phyloP scores from a whole-genome alignment of 2,113 vertebrate genomes.

The Gorilla gorilla region DNA sequence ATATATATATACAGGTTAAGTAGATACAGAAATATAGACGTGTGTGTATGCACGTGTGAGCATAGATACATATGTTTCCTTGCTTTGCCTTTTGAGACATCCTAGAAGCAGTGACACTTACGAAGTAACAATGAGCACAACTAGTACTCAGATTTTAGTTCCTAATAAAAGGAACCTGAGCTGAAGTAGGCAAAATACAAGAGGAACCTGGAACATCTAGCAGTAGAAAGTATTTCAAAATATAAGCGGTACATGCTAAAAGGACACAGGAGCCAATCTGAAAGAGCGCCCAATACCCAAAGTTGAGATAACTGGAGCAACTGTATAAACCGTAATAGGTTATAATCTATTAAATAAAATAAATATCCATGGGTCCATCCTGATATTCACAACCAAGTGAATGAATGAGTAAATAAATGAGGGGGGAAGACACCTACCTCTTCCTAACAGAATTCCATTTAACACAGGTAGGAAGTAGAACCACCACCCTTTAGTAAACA shows the following conservation, averaged over 20 bases:
- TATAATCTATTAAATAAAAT: background rate
- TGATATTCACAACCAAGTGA: background rate
- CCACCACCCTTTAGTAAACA: background rate
- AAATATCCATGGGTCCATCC: background rate
- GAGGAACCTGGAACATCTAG: background rate
- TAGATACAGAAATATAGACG: background rate
- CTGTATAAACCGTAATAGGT: background rate
- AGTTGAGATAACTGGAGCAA: background rate
- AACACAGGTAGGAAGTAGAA: background rate
- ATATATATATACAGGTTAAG: background rate
- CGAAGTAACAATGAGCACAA: background rate
- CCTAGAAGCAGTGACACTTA: background rate
- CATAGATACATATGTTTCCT: background rate
- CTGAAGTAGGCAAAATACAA: background rate
- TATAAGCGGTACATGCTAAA: background rate
- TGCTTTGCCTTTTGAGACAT: background rate
- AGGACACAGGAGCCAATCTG: background rate
- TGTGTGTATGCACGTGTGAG: background rate
- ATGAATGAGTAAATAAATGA: background rate
- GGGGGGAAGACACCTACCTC: background rate
- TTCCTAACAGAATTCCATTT: constrained; percentile 10
- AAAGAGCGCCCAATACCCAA: background rate
- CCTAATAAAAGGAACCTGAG: background rate
- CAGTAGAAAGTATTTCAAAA: background rate
- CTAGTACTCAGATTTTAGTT: background rate